These are phyloP conservation scores for Hydrozoanthus gracilis DNA, from an alignment of 92 coral and sea anemone species.

Conservation along the genomic window DNA sequence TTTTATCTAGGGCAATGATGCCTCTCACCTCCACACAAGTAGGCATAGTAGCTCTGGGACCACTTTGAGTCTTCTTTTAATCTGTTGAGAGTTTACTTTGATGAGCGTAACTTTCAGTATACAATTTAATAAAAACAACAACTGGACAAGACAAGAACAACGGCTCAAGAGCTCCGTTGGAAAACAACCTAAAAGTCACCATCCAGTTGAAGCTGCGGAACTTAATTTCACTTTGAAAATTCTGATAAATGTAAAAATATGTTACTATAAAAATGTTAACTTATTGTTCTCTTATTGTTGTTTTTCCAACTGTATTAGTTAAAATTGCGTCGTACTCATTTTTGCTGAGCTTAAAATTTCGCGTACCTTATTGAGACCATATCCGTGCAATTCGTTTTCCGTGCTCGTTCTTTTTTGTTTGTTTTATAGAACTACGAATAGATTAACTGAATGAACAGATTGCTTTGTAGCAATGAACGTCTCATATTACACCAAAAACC, in stretches of 20 bases:
- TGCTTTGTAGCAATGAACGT: too few relatives aligned
- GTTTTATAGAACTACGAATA: too few relatives aligned
- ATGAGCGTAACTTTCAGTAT: too few relatives aligned
- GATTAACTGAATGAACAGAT: too few relatives aligned
- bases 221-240: not conserved
- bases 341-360: not conserved
- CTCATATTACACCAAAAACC: too few relatives aligned
- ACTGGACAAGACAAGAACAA: not conserved
- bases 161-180: not conserved
- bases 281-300: not conserved
- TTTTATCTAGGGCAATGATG: too few relatives aligned
- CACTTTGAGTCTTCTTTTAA: conserved; percentile 93
- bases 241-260: not conserved
- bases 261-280: not conserved
- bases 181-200: conserved; percentile 4
- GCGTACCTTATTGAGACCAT: too few relatives aligned
- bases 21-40: conserved; percentile 89
- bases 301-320: not conserved
- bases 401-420: too few relatives aligned
- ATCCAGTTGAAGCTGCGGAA: not conserved
- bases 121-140: too few relatives aligned
- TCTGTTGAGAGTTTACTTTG: conserved; percentile 29
- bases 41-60: conserved; percentile 96
- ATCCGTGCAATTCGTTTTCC: too few relatives aligned
- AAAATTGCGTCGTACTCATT: too few relatives aligned